These are phyloP conservation scores for Phenganax subtilis DNA, from an alignment of 92 coral and sea anemone species.

Conservation along the genomic window DNA sequence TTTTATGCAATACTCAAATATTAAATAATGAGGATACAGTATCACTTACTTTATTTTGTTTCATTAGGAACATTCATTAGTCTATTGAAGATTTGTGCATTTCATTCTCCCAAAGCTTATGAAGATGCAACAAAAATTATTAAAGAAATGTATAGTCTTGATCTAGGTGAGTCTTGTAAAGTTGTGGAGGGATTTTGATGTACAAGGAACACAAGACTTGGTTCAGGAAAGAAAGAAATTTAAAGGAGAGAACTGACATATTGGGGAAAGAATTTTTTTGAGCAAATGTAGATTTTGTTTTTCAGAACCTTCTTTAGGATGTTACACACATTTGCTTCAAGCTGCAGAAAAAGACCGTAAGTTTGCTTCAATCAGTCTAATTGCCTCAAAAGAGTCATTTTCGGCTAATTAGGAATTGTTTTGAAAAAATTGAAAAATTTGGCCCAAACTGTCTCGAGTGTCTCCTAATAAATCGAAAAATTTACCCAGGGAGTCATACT, in stretches of 20 bases:
- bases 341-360: constrained; percentile 34
- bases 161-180: constrained; percentile 53
- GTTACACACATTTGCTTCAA: constrained; percentile 28
- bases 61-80: constrained; percentile 46
- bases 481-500: too few species aligned
- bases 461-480: too few species aligned
- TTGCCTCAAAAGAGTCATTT: not conserved
- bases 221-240: too few species aligned
- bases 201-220: too few species aligned
- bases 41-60: not conserved
- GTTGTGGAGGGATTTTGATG: not conserved
- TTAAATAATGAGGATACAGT: not conserved
- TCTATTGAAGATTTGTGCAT: constrained; percentile 49
- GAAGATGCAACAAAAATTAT: constrained; percentile 51
- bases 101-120: constrained; percentile 37
- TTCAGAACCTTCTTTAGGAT: constrained; percentile 32
- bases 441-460: too few species aligned
- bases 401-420: too few species aligned
- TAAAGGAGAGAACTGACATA: too few species aligned
- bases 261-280: too few species aligned
- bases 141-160: constrained; percentile 59
- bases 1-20: not conserved
- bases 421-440: too few species aligned
- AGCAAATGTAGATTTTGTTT: not conserved
- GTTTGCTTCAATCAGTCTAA: not conserved